A percentile compares a stretch with the other conserved stretches of the same genome.
phyloP scores from a whole-genome alignment of 2,797 vertebrate genomes.

The Crax fasciolata region DNA sequence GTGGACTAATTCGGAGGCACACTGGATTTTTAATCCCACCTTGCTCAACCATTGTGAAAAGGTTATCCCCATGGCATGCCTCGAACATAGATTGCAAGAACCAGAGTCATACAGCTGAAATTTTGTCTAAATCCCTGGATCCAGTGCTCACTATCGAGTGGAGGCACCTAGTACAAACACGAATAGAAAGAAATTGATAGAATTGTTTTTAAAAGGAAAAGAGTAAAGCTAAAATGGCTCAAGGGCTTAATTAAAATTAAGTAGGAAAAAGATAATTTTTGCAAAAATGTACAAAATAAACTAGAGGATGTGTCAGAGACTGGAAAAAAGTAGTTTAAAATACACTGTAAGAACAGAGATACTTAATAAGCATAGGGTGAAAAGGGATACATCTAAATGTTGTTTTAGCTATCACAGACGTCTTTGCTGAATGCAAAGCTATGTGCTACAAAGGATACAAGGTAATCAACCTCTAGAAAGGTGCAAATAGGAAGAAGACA shows the following conservation, averaged over 20 bases:
- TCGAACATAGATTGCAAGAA: neutral
- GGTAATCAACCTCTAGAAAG: neutral
- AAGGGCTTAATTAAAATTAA: neutral
- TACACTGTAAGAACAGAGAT: neutral
- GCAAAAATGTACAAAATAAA: neutral
- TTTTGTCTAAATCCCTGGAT: neutral
- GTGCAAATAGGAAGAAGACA: neutral
- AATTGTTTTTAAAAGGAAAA: neutral
- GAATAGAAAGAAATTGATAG: neutral
- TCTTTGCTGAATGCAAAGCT: neutral
- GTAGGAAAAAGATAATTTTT: neutral
- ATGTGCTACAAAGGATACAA: neutral
- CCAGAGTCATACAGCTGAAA: neutral
- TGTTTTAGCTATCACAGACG: neutral
- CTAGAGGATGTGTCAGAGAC: neutral
- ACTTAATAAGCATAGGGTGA: neutral
- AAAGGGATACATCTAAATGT: neutral
- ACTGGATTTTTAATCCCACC: neutral
- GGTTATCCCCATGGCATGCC: neutral
- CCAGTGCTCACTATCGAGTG: neutral
- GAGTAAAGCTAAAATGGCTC: neutral
- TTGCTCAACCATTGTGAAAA: neutral
- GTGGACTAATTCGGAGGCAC: neutral
- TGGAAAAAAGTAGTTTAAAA: constrained; percentile 2
- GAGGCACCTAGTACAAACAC: neutral